Evolutionary conservation across 2,888 invertebrate genomes (phyloP), one percentile per base, ranked within the genome.

Genomic region (Agriopis aurantiaria): DNA sequence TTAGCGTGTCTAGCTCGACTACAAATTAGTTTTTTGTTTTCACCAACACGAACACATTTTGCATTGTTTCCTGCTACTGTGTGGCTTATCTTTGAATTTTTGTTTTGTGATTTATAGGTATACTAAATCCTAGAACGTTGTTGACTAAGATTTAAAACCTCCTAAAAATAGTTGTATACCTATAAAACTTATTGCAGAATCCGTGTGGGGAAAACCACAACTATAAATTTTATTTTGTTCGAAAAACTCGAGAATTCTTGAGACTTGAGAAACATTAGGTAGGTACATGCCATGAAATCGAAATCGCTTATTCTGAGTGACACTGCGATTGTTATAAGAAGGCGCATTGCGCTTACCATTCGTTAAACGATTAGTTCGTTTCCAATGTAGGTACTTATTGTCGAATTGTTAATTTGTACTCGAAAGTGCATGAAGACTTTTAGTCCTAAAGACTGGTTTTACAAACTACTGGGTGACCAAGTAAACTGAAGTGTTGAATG

Each of bases 11-110:
- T 68, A 66, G 57, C 65, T 55, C 40, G 66, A 61, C 68, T 71
- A 68, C 66, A 64, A 71, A 71, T 75, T 68, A 65, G 72, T 74
- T 71, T 66, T 69, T 73, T 71, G 59, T 65, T 61, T 53, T 17
- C 68, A 62, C 66, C 56, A 45, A 23, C 53, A 55, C 57, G 55
- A 65, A 69, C 68, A 61, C 66, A 57, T 68, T 68, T 62, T 55
- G n/a, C 69, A 58, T 65, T 65, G 62, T 65, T 65, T 65, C 69
- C 57, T 64, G 64, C 71, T 65, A 57, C 69, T 65, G 69, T 66
- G 51, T 45, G 43, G 48, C 49, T 66, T 66, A 66, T 65, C 61
- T 60, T 23, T 59, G 17, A 23, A 49, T 61, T 71, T 57, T 71
- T 61, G 55, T 11, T 57, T 43, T 10, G 52, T 73, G 65, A 69